Base-by-base conservation (phyloP, 2,113 vertebrate species). In the Sylvietta virens region DNA sequence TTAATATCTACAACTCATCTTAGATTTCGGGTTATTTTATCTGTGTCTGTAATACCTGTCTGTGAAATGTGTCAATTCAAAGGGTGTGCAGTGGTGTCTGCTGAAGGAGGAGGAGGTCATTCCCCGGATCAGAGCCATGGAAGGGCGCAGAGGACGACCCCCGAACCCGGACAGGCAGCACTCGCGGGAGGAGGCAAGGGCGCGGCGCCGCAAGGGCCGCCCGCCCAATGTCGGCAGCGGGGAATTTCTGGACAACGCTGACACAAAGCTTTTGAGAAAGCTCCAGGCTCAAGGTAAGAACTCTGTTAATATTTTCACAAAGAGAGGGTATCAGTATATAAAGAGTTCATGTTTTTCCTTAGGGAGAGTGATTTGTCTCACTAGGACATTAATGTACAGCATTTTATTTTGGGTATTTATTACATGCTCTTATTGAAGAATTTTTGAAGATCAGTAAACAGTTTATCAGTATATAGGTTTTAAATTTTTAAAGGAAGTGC, bases 41-140 rank as follows among this genome's bases (percentile, higher is more conserved):
- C 72, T 84, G 6, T 88, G 4, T 95, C 96, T 82, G 19, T 97
- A 94, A 98, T 74, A 35, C 35, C n/a, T 91, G 9, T 92, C 61
- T 98, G 42, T 97, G 65, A 88, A 94, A 90, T 97, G 87, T 98
- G 69, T 98, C 64, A 35, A 92, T 98, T 97, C 64, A 92, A 98
- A 99, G 99, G 99, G 99, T 61, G 96, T 99, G 95, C 99, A 99
- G 97, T 99, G 99, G 99, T 98, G 98, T 97, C 97, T 98, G 67
- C 97, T 99, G 98, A 98, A 98, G 92, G 98, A 99, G 65, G 98
- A 99, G 53, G 98, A 99, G 60, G 98, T 99, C 15, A 31, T 98
- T 91, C 98, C 98, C 53, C 98, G 96, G 19, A 98, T 99, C 97
- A 97, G 98, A 81, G 98, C 99, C 3, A 98, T 99, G 98, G 99